Conservation (phyloP, 2,113 vertebrate species). For the Ceyx cyanopectus region DNA sequence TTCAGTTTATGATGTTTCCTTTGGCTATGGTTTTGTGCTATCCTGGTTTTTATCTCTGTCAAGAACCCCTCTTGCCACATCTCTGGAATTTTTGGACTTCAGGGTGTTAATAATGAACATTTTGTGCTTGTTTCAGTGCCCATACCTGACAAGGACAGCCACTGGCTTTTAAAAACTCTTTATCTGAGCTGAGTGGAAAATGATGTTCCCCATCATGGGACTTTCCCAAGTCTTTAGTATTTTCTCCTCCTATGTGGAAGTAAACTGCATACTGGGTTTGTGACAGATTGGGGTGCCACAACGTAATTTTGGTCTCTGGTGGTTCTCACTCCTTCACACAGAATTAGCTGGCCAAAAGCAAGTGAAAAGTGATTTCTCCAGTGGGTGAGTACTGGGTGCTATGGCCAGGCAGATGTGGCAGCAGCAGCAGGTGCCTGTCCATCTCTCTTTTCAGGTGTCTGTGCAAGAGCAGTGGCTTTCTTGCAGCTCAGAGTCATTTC, state of each 20-base stretch:
- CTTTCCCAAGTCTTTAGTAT: not conserved
- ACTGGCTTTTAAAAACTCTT: conserved; percentile 20
- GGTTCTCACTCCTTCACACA: rapidly evolving
- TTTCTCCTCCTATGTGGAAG: not conserved
- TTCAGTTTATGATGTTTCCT: conserved; percentile 49
- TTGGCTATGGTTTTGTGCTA: conserved; percentile 19
- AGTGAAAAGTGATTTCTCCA: not conserved
- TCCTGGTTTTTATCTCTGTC: conserved; percentile 17
- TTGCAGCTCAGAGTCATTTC: not conserved
- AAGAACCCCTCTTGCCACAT: not conserved
- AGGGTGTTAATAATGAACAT: conserved; percentile 53
- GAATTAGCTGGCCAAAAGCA: not conserved
- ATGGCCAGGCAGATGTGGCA: not conserved
- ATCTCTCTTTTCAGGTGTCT: not conserved
- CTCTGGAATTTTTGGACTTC: conserved; percentile 16
- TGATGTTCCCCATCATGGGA: not conserved
- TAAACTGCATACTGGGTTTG: not conserved
- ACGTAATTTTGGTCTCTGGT: not conserved
- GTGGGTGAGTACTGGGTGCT: rapidly evolving
- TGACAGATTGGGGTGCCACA: not conserved
- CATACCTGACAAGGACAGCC: not conserved
- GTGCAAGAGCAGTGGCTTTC: not conserved
- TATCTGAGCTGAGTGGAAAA: conserved; percentile 31
- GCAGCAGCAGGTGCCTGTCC: not conserved
- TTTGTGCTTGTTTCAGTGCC: conserved; percentile 13